Evolutionary conservation across 2,888 invertebrate species (phyloP).

Genomic region (Tromatobia lineatoria): DNA sequence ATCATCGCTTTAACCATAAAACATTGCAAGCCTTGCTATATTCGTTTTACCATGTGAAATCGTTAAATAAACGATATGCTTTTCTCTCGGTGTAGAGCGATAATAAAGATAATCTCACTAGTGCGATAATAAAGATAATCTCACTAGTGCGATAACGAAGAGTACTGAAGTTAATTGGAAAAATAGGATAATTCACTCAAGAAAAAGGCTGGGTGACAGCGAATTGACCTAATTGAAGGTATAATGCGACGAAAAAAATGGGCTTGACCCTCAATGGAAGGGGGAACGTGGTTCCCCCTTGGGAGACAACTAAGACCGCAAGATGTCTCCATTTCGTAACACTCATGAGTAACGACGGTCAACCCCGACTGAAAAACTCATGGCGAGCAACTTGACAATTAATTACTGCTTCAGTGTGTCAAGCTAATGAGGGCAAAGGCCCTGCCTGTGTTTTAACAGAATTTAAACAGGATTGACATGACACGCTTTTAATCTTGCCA

Average conservation of each 20-base stretch:
- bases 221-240: conserved; percentile 38
- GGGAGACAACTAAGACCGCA: too few species aligned
- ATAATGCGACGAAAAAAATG: conserved; percentile 20
- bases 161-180: conserved; percentile 16
- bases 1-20: too few species aligned
- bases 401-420: neutral
- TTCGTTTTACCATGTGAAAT: too few species aligned
- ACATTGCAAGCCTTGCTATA: too few species aligned
- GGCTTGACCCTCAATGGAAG: neutral
- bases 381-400: neutral
- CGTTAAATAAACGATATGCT: too few species aligned
- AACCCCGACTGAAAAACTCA: neutral
- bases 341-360: neutral
- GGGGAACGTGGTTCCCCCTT: neutral
- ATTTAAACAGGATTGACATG: neutral
- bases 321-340: conserved; percentile 5
- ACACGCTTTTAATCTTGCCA: neutral
- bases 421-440: neutral
- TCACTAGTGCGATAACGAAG: neutral
- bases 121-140: too few species aligned
- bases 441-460: neutral
- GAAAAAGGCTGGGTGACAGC: conserved; percentile 7
- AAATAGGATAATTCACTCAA: conserved; percentile 19
- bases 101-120: too few species aligned
- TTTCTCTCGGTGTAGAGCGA: too few species aligned